Evolutionary conservation across 2,113 vertebrate species (phyloP).

Genomic region (Campylomormyrus tamandua): DNA sequence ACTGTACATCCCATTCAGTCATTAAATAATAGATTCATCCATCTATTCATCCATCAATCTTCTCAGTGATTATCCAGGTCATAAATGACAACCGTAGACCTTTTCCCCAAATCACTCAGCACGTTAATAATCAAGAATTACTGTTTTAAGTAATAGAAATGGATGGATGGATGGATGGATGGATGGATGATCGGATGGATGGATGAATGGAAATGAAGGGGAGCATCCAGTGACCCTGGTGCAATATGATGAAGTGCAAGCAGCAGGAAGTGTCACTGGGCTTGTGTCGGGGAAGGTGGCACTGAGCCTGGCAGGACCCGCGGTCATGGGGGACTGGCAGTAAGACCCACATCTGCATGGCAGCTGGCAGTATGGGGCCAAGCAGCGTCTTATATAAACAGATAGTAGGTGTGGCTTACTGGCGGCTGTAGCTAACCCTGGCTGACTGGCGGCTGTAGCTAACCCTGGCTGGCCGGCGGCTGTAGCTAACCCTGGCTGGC

Average conservation of each 20-base stretch:
- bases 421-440: neutral
- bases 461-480: neutral
- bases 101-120: neutral
- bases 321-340: neutral
- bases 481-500: no score
- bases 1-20: neutral
- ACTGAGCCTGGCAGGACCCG: no score
- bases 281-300: neutral
- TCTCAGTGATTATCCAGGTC: neutral
- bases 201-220: neutral
- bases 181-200: neutral
- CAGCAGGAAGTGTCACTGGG: neutral
- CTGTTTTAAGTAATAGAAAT: neutral
- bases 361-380: neutral
- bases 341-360: neutral
- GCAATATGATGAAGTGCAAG: neutral
- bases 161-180: neutral
- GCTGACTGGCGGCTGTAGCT: neutral
- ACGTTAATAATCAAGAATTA: neutral
- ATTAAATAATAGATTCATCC: neutral
- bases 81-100: neutral
- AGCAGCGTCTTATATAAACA: no score
- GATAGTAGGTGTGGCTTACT: no score
- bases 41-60: neutral
- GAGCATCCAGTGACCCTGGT: neutral